Evolutionary conservation across 1,140 invertebrate genomes (phyloP).

Genomic region (Akabosia matsudoensis): DNA sequence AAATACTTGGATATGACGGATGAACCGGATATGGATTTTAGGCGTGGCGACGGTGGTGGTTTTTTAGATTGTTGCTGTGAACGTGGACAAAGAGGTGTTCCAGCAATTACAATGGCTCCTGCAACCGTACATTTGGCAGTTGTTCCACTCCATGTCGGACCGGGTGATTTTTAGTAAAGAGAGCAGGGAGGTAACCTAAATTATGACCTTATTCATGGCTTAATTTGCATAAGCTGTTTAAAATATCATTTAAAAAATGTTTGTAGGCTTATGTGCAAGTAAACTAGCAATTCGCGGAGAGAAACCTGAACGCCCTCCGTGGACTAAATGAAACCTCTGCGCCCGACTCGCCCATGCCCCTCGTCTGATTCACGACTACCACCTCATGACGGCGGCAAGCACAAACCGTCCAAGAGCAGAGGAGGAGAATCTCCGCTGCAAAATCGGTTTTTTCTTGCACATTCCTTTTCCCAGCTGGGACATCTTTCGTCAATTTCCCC

Average conservation of each 20-base stretch:
- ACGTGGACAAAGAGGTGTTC: too few species aligned
- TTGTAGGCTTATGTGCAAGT: slow-evolving; percentile 68
- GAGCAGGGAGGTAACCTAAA: slow-evolving; percentile 63
- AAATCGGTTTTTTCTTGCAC: slow-evolving; percentile 85
- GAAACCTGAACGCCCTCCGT: slow-evolving; percentile 69
- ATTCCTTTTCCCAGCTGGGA: slow-evolving; percentile 92
- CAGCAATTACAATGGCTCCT: slow-evolving; percentile 90
- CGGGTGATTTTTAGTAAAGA: slow-evolving; percentile 71
- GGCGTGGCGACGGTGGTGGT: too few species aligned
- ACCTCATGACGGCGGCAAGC: slow-evolving; percentile 83
- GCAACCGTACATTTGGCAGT: slow-evolving; percentile 81
- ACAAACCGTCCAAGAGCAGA: slow-evolving; percentile 75
- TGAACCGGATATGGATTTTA: too few species aligned
- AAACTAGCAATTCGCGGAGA: slow-evolving; percentile 76
- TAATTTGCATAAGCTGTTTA: background rate
- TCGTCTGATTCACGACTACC: slow-evolving; percentile 86
- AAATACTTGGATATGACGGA: too few species aligned
- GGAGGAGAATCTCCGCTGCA: slow-evolving; percentile 70
- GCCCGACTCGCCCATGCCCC: slow-evolving; percentile 61
- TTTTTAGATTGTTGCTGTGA: too few species aligned
- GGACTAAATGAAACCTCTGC: slow-evolving; percentile 51
- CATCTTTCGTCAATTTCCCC: slow-evolving; percentile 81
- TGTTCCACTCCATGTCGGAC: slow-evolving; percentile 87
- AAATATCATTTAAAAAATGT: background rate
- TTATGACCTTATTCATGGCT: background rate